These are phyloP conservation scores for Megalops atlanticus DNA, from an alignment of 2,113 vertebrate genomes.

Conservation along the genomic window DNA sequence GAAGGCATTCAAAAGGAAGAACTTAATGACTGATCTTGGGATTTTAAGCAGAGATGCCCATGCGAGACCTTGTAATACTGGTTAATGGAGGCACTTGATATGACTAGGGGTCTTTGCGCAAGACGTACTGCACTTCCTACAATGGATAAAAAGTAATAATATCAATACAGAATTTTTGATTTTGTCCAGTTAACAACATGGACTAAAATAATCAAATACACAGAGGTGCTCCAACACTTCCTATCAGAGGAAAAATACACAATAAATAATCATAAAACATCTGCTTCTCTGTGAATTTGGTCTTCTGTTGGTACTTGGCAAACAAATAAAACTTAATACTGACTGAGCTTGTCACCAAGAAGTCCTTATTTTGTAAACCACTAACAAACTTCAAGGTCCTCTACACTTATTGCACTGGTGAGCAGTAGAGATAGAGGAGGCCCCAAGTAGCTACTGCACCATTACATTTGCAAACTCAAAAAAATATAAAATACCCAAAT, in stretches of 20 bases:
- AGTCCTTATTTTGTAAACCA: not conserved
- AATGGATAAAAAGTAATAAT: not conserved
- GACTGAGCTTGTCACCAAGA: not conserved
- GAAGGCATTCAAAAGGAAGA: not conserved
- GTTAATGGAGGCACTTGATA: constrained; percentile 18
- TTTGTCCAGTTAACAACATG: not conserved
- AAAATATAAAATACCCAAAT: constrained; percentile 8
- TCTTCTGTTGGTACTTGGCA: not conserved
- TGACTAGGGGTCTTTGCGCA: not conserved
- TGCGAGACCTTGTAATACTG: not conserved
- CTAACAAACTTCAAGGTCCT: not conserved
- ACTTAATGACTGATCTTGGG: constrained; percentile 30
- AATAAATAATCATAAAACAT: constrained; percentile 4
- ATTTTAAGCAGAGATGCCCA: constrained; percentile 32
- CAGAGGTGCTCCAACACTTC: not conserved
- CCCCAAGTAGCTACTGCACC: constrained; percentile 9
- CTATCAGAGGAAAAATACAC: not conserved
- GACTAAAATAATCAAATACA: not conserved
- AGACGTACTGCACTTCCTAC: not conserved
- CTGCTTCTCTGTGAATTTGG: not conserved
- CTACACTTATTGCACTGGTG: not conserved
- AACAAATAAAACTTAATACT: constrained; percentile 10
- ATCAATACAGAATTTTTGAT: not conserved
- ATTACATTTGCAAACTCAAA: constrained; percentile 6
- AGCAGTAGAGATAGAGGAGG: constrained; percentile 3